Conservation (phyloP, 2,888 invertebrate genomes). For the Tyria jacobaeae region DNA sequence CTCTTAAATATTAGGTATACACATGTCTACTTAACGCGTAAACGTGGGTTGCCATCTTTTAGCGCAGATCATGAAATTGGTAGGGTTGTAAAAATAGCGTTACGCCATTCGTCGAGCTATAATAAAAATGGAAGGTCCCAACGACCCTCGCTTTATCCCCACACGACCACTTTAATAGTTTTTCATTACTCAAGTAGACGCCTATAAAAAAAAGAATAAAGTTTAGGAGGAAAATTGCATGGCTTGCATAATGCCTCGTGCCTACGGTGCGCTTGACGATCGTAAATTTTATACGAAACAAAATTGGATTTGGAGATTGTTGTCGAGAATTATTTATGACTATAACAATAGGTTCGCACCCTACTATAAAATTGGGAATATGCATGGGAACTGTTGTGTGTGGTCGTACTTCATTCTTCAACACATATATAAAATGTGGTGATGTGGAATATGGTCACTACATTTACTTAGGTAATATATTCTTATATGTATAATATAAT, state of each 20-base stretch:
- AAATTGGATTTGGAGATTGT: conserved; percentile 73
- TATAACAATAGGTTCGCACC: conserved; percentile 45
- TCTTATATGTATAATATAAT: neutral
- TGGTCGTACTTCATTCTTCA: neutral
- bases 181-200: conserved; percentile 86
- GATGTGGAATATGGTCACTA: neutral
- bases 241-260: conserved; percentile 76
- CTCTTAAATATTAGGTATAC: neutral
- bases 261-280: conserved; percentile 59
- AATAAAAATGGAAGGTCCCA: conserved; percentile 80
- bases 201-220: conserved; percentile 79
- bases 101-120: conserved; percentile 70
- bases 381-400: conserved; percentile 7
- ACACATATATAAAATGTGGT: neutral
- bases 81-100: conserved; percentile 75
- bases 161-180: conserved; percentile 82
- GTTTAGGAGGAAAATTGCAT: conserved; percentile 82
- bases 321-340: conserved; percentile 66
- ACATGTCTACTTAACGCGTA: conserved; percentile 44
- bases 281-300: conserved; percentile 71
- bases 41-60: conserved; percentile 74
- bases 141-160: conserved; percentile 80
- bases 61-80: conserved; percentile 76
- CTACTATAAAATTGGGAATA: conserved; percentile 36
- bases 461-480: neutral